phyloP scores from a whole-genome alignment of 2,888 invertebrate genomes.

The Epistrophella euchroma region DNA sequence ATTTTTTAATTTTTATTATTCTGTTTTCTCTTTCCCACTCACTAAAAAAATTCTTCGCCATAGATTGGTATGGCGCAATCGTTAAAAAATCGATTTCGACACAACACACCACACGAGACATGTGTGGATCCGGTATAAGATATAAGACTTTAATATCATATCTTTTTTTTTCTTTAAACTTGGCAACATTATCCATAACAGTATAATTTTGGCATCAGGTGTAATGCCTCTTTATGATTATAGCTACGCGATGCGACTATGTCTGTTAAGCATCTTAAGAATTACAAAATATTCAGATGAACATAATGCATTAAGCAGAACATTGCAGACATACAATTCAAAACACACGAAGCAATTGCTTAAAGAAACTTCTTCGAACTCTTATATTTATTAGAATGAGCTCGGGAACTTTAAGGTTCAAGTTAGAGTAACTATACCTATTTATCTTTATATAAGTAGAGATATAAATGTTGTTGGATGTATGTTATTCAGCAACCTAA shows the following conservation, averaged over 20 bases:
- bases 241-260: slow-evolving; percentile 22
- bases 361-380: slow-evolving; percentile 15
- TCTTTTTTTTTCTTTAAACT: not conserved
- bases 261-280: slow-evolving; percentile 49
- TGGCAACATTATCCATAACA: not conserved
- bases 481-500: slow-evolving; percentile 63
- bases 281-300: slow-evolving; percentile 65
- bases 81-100: no score
- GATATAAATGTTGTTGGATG: not conserved
- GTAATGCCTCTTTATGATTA: slow-evolving; percentile 48
- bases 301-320: slow-evolving; percentile 45
- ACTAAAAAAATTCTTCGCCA: no score
- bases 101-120: no score
- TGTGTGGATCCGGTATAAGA: no score
- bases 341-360: slow-evolving; percentile 48
- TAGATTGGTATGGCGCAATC: no score
- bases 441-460: not conserved
- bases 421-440: not conserved
- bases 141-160: no score
- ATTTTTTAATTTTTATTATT: no score
- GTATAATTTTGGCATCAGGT: slow-evolving; percentile 40
- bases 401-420: slow-evolving; percentile 11
- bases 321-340: slow-evolving; percentile 23
- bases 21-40: no score
- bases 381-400: slow-evolving; percentile 5